Evolutionary conservation across 2,797 vertebrate genomes (phyloP).

Genomic region (Oreochromis mossambicus): DNA sequence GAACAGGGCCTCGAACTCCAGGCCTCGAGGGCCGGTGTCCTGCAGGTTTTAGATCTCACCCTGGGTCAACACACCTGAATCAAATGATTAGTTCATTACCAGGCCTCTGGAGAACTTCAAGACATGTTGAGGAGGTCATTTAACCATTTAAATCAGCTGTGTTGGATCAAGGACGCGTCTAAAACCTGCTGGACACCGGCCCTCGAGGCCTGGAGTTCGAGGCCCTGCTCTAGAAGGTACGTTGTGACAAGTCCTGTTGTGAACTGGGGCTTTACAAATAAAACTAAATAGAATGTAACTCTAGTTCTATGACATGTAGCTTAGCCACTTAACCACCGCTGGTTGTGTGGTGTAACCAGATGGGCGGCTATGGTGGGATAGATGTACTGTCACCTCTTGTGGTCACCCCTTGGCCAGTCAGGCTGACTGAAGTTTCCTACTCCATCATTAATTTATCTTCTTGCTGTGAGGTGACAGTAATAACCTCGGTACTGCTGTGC

Average conservation of each 20-base stretch:
- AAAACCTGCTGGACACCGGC: too few species aligned
- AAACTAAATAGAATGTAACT: not conserved
- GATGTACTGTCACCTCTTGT: not conserved
- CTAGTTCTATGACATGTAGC: not conserved
- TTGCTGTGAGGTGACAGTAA: not conserved
- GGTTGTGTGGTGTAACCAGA: not conserved
- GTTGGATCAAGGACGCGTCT: too few species aligned
- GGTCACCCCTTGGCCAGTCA: not conserved
- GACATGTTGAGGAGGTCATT: too few species aligned
- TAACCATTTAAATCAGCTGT: too few species aligned
- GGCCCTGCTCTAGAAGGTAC: not conserved
- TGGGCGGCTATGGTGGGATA: not conserved
- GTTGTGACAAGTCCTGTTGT: not conserved
- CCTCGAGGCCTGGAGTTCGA: too few species aligned
- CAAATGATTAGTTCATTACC: too few species aligned
- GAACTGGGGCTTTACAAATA: not conserved
- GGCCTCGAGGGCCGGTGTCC: too few species aligned
- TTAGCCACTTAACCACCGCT: not conserved
- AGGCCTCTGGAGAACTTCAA: too few species aligned
- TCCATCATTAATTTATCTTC: not conserved
- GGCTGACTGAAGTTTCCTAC: not conserved
- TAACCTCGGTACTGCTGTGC: not conserved
- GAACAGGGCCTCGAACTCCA: not conserved
- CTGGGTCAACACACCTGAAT: too few species aligned
- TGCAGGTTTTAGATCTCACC: too few species aligned